Conservation (phyloP, 2,113 vertebrate genomes). For the Vombatus ursinus region DNA sequence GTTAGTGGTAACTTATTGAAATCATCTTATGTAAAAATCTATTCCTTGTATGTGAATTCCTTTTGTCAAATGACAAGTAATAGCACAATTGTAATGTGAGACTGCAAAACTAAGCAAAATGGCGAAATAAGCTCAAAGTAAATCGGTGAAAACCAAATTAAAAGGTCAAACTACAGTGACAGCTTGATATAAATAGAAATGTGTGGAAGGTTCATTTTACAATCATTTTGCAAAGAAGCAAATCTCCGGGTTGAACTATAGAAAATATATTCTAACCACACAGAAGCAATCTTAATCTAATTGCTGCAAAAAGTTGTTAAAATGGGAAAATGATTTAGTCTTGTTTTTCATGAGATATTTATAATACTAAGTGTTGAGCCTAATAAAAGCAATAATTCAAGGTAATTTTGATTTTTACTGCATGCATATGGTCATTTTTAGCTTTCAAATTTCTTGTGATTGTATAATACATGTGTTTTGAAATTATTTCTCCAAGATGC, state of each 20-base stretch:
- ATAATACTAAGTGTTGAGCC: neutral
- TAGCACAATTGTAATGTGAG: neutral
- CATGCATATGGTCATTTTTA: neutral
- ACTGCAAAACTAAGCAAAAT: neutral
- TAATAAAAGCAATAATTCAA: neutral
- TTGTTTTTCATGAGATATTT: neutral
- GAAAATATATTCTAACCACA: neutral
- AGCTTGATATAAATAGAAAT: constrained; percentile 54
- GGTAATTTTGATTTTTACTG: neutral
- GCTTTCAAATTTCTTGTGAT: neutral
- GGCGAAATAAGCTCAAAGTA: constrained; percentile 18
- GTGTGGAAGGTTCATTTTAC: constrained; percentile 11
- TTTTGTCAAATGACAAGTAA: neutral
- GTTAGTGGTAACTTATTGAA: neutral
- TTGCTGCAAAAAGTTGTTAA: neutral
- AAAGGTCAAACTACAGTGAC: constrained; percentile 2
- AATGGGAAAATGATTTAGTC: neutral
- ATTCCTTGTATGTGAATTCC: neutral
- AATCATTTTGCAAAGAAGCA: constrained; percentile 28
- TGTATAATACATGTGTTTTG: neutral
- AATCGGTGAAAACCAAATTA: constrained; percentile 29
- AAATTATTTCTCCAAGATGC: neutral
- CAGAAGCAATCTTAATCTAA: neutral
- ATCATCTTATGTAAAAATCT: neutral
- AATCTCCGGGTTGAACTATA: neutral